Conservation (phyloP, 2,797 vertebrate species). For the Gymnoscopelus microlampas region DNA sequence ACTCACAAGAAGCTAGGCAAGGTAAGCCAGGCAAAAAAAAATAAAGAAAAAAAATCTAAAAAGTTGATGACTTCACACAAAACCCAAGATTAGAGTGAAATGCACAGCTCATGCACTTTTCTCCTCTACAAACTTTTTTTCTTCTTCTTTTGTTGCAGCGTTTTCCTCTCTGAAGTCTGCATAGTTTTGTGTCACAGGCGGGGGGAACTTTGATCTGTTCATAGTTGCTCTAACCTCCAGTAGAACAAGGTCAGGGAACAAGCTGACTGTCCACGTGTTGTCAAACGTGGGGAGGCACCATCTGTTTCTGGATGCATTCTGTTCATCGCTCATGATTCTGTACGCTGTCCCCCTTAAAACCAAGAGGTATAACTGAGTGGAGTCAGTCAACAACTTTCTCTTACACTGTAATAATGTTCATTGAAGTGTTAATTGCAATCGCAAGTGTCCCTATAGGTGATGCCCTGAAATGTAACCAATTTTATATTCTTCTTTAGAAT, state of each 20-base stretch:
- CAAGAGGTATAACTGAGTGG: slow-evolving; percentile 43
- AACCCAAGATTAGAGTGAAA: slow-evolving; percentile 58
- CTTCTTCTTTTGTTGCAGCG: neutral
- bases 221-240: slow-evolving; percentile 56
- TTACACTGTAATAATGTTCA: slow-evolving; percentile 16
- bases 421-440: slow-evolving; percentile 54
- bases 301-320: slow-evolving; percentile 57
- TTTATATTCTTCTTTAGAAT: slow-evolving; percentile 24
- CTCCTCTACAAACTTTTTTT: neutral
- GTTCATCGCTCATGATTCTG: slow-evolving; percentile 12
- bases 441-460: slow-evolving; percentile 44
- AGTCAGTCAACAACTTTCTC: slow-evolving; percentile 55
- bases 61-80: slow-evolving; percentile 69
- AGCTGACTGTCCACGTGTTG: slow-evolving; percentile 52
- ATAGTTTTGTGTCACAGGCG: slow-evolving; percentile 68
- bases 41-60: slow-evolving; percentile 51
- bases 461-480: slow-evolving; percentile 53
- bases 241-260: slow-evolving; percentile 67
- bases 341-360: slow-evolving; percentile 30
- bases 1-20: slow-evolving; percentile 25
- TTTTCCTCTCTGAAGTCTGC: slow-evolving; percentile 48
- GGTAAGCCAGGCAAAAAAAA: slow-evolving; percentile 45
- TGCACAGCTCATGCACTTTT: slow-evolving; percentile 31
- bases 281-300: slow-evolving; percentile 57
- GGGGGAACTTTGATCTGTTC: slow-evolving; percentile 65